These are phyloP conservation scores for Danionella cerebrum DNA, from an alignment of 2,113 vertebrate genomes.

Conservation along the genomic window DNA sequence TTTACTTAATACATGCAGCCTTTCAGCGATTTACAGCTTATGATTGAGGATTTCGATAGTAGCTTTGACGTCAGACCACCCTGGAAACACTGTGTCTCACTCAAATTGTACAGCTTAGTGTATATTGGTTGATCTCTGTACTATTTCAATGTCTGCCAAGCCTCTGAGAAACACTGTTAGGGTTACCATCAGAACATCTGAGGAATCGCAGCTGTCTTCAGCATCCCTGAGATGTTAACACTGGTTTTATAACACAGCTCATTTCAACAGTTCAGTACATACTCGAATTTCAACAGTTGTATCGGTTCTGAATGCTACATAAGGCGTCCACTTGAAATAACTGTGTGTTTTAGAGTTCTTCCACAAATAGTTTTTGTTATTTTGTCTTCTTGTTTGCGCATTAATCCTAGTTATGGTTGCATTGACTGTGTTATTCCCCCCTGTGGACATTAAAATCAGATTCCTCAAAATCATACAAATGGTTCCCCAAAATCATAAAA, in stretches of 20 bases:
- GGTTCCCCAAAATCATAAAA: too few relatives aligned
- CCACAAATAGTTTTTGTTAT: too few relatives aligned
- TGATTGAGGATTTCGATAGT: not conserved
- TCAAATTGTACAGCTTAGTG: conserved; percentile 6
- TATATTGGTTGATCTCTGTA: not conserved
- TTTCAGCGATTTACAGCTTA: not conserved
- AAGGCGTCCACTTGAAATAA: too few relatives aligned
- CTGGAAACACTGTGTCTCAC: not conserved
- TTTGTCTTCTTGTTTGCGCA: too few relatives aligned
- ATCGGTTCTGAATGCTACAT: too few relatives aligned
- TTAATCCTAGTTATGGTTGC: too few relatives aligned
- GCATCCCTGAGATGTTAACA: not conserved
- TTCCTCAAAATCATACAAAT: too few relatives aligned
- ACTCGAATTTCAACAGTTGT: not conserved
- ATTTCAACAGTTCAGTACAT: not conserved
- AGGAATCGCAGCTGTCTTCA: conserved; percentile 23
- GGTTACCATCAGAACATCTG: not conserved
- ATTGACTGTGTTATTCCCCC: too few relatives aligned
- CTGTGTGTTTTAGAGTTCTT: too few relatives aligned
- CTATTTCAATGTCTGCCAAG: conserved; percentile 13
- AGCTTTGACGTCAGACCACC: not conserved
- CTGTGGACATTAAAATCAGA: too few relatives aligned
- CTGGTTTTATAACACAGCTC: not conserved
- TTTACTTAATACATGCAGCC: not conserved
- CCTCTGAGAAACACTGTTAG: conserved; percentile 17